Base-by-base conservation (phyloP, 2,113 vertebrate species). In the Herpailurus yagouaroundi region DNA sequence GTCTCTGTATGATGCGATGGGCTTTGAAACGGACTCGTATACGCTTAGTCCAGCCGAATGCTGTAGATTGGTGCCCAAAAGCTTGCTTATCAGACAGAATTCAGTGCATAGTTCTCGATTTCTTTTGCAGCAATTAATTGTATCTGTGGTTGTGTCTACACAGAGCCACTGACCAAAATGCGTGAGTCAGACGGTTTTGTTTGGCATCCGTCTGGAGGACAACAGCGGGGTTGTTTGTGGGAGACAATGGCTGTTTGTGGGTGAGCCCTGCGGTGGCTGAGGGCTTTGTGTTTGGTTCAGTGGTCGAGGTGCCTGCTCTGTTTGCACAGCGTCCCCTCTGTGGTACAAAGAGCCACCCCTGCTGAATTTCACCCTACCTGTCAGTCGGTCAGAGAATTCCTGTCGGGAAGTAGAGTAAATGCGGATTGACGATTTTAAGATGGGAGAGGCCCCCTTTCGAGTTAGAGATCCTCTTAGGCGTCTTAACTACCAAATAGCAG, bases 211-310 rank as follows among this genome's bases (percentile, higher is more conserved):
- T 92, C 38, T 83, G 94, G 68, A n/a, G 84, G 92, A 66, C 52
- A 80, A 38, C 18, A 45, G 48, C 1, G 0, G 77, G 38, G 55
- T 52, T 97, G 90, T 97, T 64, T 87, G 84, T 36, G 23, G 92
- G 82, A 93, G 81, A 97, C 95, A 91, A 15, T 63, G 88, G 84
- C 87, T 94, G 31, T 63, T 76, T 95, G 95, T 96, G 84, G 36
- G 25, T 1, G 23, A 88, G 73, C 63, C 29, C 87, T 91, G 48
- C 0, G 1, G 0, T n/a, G 52, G 73, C 87, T 36, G 45, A 38
- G 94, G 38, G 57, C 69, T 81, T 48, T 88, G 69, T 71, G 89
- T 66, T 55, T 57, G 92, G 29, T 14, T 55, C 33, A 18, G 45
- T 63, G 94, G 55, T 81, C 83, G n/a, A 9, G 3, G 9, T 36